These are phyloP conservation scores for Eucidaris tribuloides DNA, from an alignment of 35 echinoderm and acorn worm genomes.

Conservation along the genomic window DNA sequence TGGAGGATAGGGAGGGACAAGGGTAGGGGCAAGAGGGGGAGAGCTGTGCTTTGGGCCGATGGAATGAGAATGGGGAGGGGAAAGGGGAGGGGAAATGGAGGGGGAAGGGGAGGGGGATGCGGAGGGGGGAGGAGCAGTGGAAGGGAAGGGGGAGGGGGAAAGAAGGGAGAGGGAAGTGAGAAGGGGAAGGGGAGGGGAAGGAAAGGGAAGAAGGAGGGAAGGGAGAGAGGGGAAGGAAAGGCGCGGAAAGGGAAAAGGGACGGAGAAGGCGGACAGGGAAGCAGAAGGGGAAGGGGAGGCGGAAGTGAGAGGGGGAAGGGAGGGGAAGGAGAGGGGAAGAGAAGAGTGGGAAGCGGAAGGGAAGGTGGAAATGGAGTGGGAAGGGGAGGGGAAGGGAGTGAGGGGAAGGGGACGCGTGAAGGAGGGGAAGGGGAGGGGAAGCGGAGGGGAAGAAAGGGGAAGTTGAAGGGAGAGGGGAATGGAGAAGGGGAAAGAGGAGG, in stretches of 20 bases:
- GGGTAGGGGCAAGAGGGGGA: too few species aligned
- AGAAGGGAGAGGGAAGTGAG: background rate
- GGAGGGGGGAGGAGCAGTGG: too few species aligned
- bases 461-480: background rate
- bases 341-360: background rate
- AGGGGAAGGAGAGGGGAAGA: background rate
- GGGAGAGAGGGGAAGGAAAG: background rate
- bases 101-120: too few species aligned
- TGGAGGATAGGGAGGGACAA: too few species aligned
- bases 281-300: too few species aligned
- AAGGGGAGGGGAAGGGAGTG: background rate
- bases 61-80: too few species aligned
- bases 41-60: too few species aligned
- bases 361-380: background rate
- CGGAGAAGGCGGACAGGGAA: background rate
- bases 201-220: background rate
- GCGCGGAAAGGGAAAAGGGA: background rate
- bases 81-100: too few species aligned
- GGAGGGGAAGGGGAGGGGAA: background rate
- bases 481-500: background rate
- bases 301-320: background rate
- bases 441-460: background rate
- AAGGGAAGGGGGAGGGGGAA: too few species aligned
- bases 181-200: background rate
- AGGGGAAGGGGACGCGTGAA: background rate